Evolutionary conservation across 1,140 invertebrate genomes (phyloP), one percentile per base, ranked within the genome.

Genomic region (Drosophila tsacasi): DNA sequence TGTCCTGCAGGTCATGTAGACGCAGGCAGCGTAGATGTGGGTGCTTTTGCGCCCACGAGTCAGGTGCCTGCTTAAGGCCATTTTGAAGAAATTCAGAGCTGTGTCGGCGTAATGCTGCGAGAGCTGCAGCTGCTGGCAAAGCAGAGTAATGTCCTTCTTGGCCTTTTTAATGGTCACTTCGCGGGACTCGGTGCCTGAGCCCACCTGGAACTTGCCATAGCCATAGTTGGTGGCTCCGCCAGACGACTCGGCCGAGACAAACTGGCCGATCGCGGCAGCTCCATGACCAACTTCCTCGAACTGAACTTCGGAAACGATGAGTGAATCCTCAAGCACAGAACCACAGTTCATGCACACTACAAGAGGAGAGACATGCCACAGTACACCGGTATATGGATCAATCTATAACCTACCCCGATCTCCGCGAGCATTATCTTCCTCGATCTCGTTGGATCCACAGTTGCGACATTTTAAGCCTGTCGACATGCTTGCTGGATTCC

Each of bases 21-120:
- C 96, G 94, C 99, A 99, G 47, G 99, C 98, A 62, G 98, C 98
- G 92, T 99, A 96, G 66, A 99, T 98, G 84, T 98, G 97, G n/a
- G 95, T 95, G 81, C 97, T 96, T 74, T 97, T 97, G 27, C 99
- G 94, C 37, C 99, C 99, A 86, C 98, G 95, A 1, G 98, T 99
- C 23, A 99, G 94, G 90, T 98, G 96, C 74, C 96, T 93, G 54
- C 94, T 95, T n/a, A 99, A 93, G 32, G 98, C 99, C 96, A 99
- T 97, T 94, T 99, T 99, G 93, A 99, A 99, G 93, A 99, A 99
- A 90, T 98, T 98, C 76, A 97, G 97, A 6, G 98, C 97, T 23
- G 96, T 98, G 63, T 99, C 98, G 52, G 99, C 96, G 85, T 96
- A 98, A 85, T 98, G 97, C 81, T 98, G 96, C 90, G 98, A 98